Percentiles rank a stretch among this genome's conserved stretches.
Conservation (phyloP, 2,888 invertebrate genomes). For the Dicranocentrus wangi region DNA sequence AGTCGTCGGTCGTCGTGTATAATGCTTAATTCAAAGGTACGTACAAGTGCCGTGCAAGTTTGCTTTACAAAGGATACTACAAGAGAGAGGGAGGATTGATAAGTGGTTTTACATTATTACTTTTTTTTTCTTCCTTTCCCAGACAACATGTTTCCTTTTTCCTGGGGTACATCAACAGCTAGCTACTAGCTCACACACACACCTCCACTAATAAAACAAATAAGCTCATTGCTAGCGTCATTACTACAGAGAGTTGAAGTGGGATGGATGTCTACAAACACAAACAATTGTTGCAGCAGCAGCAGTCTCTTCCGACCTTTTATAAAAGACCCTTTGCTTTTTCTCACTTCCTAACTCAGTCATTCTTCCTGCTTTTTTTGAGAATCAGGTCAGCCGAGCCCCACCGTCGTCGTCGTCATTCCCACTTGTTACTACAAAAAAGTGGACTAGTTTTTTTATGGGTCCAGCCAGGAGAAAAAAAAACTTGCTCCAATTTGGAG, state of each 20-base stretch:
- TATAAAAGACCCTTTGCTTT: neutral
- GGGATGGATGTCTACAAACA: neutral
- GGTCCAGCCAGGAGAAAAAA: neutral
- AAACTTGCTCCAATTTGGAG: neutral
- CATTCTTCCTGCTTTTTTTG: conserved; percentile 28
- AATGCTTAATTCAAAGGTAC: neutral
- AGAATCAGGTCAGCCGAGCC: conserved; percentile 59
- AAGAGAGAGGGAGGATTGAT: conserved; percentile 24
- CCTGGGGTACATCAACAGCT: conserved; percentile 26
- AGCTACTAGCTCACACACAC: neutral
- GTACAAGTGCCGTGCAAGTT: neutral
- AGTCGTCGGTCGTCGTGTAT: no score
- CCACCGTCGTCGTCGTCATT: neutral
- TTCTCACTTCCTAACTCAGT: conserved; percentile 19
- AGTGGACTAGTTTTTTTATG: neutral
- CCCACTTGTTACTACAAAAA: neutral
- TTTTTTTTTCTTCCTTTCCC: conserved; percentile 54
- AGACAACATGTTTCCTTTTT: conserved; percentile 57
- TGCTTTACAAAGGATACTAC: neutral
- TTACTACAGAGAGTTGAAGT: conserved; percentile 15
- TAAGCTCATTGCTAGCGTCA: conserved; percentile 49
- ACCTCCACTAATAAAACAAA: conserved; percentile 39
- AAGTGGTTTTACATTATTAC: conserved; percentile 52
- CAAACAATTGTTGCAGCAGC: no score
- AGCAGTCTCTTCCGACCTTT: conserved; percentile 17